Evolutionary conservation across 2,888 invertebrate genomes (phyloP), one percentile per base, ranked within the genome.

Genomic region (Periphyllus acericola): DNA sequence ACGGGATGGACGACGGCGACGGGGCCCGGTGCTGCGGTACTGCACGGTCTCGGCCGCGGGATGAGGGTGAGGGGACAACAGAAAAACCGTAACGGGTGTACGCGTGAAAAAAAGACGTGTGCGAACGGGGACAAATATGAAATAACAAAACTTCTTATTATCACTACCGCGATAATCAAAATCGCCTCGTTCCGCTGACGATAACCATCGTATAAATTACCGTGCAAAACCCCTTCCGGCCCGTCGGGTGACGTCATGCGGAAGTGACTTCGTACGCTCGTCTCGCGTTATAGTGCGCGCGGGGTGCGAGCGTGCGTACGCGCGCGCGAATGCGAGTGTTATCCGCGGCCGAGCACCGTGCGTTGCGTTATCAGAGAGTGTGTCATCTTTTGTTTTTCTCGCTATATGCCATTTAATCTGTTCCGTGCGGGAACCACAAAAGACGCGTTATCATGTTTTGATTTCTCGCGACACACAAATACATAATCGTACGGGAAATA

Each of bases 161-260:
- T 5, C 25, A 76, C n/a, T 66, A 25, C n/a, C 19, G 52, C 55
- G 72, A 74, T 83, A 83, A 83, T 83, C 55, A 83, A 74, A 83
- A 83, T 83, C 25, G 32, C 52, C 19, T 71, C 25, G 72, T 83
- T 83, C 55, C 29, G 29, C 19, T 80, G 88, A 55, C 79, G 79
- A n/a, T 79, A 79, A 68, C 76, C 66, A 83, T 29, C 83, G 83
- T 83, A 83, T 60, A 84, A 40, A 84, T 68, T 36, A 52, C 36
- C 36, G 34, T 55, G 36, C 55, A 55, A 11, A 14, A 46, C 55
- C 72, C 72, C 36, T 36, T n/a, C 32, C 55, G 78, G 6, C 72
- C 36, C 55, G 36, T 36, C 55, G 78, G 6, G 71, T 86, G 86
- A 86, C 86, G 86, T 79, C 86, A 86, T 72, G 72, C 86, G 86